A percentile compares a stretch with the other conserved stretches of the same genome.
Conservation (phyloP, 1,140 invertebrate species). For the Copidosoma floridanum region DNA sequence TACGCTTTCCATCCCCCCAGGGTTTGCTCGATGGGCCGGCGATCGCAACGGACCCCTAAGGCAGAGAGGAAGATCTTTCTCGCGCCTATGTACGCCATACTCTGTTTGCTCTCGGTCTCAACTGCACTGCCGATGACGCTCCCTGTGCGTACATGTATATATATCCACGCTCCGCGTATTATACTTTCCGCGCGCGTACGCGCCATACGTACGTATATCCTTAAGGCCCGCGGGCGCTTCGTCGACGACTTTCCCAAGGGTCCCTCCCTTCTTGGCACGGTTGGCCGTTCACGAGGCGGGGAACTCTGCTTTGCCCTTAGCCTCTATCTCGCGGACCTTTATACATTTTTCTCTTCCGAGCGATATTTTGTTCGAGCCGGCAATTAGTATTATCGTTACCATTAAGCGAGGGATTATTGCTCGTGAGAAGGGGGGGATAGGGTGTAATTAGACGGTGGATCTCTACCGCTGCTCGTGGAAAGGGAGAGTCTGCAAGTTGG, state of each 20-base stretch:
- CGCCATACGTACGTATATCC: background rate
- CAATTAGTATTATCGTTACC: slow-evolving; percentile 9
- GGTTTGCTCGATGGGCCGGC: too few relatives aligned
- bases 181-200: slow-evolving; percentile 6
- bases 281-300: background rate
- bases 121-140: too few relatives aligned
- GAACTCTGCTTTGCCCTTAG: slow-evolving; percentile 6
- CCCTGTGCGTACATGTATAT: background rate
- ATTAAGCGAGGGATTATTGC: too few relatives aligned
- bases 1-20: too few relatives aligned
- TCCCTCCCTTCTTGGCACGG: background rate
- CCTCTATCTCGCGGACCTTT: background rate
- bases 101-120: background rate
- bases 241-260: slow-evolving; percentile 4
- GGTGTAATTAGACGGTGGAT: slow-evolving; percentile 19
- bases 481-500: too few relatives aligned
- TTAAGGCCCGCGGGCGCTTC: background rate
- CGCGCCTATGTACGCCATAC: too few relatives aligned
- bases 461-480: too few relatives aligned
- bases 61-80: too few relatives aligned
- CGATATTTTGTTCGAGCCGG: too few relatives aligned
- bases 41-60: too few relatives aligned
- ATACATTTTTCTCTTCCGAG: too few relatives aligned
- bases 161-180: background rate
- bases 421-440: background rate